phyloP scores from a whole-genome alignment of 2,797 vertebrate genomes.

The Diglossa cyanea region DNA sequence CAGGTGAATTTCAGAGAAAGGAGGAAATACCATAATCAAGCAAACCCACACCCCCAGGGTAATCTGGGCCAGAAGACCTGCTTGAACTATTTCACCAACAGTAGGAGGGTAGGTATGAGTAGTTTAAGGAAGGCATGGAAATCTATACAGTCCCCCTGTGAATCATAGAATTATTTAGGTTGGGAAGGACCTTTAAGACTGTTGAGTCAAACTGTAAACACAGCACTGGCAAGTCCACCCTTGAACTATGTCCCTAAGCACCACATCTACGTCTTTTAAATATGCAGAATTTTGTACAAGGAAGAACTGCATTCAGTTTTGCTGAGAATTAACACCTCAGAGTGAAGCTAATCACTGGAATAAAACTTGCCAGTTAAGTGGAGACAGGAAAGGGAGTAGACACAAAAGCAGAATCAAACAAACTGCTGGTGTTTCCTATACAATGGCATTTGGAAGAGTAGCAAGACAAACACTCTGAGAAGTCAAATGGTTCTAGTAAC shows the following conservation, averaged over 20 bases:
- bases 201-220: neutral
- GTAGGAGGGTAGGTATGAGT: neutral
- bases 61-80: neutral
- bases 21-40: neutral
- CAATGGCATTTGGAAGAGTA: neutral
- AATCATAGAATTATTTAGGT: neutral
- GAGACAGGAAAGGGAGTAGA: neutral
- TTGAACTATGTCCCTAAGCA: neutral
- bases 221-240: neutral
- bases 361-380: neutral
- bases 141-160: neutral
- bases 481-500: neutral
- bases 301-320: conserved; percentile 79
- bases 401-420: neutral
- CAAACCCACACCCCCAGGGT: neutral
- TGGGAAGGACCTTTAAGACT: neutral
- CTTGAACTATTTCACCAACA: neutral
- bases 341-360: neutral
- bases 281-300: conserved; percentile 49
- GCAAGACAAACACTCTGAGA: neutral
- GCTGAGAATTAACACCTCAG: neutral
- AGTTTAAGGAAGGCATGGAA: neutral
- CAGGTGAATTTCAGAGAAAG: neutral
- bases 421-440: neutral
- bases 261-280: neutral